phyloP scores from a whole-genome alignment of 1,140 invertebrate genomes.

The Wasmannia auropunctata region DNA sequence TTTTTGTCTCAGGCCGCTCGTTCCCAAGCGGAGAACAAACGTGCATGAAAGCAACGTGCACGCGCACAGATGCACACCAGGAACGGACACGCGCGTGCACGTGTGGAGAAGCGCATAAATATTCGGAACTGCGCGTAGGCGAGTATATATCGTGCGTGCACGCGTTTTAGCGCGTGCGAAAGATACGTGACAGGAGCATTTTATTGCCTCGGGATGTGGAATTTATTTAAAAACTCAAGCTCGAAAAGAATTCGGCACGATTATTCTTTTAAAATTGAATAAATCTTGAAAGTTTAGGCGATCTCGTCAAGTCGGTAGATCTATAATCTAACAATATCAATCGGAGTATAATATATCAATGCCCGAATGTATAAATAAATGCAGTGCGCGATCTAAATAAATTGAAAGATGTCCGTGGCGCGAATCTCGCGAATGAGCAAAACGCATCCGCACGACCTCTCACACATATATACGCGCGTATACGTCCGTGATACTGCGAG shows the following conservation, averaged over 20 bases:
- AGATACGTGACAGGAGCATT: background rate
- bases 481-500: slow-evolving; percentile 53
- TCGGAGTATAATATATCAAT: background rate
- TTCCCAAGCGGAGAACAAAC: slow-evolving; percentile 74
- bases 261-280: background rate
- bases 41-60: slow-evolving; percentile 53
- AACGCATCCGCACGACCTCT: slow-evolving; percentile 27
- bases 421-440: background rate
- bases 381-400: background rate
- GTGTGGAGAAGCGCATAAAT: slow-evolving; percentile 24
- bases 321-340: background rate
- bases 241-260: background rate
- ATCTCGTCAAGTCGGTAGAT: background rate
- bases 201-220: background rate
- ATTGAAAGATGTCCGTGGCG: background rate
- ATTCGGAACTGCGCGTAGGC: slow-evolving; percentile 7
- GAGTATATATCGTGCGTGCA: background rate
- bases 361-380: background rate
- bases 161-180: slow-evolving; percentile 46
- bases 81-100: slow-evolving; percentile 6
- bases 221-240: background rate
- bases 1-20: slow-evolving; percentile 66
- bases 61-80: background rate
- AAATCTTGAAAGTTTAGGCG: background rate
- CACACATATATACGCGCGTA: background rate